Conservation (phyloP, 2,113 vertebrate genomes). For the Cyanoderma ruficeps region DNA sequence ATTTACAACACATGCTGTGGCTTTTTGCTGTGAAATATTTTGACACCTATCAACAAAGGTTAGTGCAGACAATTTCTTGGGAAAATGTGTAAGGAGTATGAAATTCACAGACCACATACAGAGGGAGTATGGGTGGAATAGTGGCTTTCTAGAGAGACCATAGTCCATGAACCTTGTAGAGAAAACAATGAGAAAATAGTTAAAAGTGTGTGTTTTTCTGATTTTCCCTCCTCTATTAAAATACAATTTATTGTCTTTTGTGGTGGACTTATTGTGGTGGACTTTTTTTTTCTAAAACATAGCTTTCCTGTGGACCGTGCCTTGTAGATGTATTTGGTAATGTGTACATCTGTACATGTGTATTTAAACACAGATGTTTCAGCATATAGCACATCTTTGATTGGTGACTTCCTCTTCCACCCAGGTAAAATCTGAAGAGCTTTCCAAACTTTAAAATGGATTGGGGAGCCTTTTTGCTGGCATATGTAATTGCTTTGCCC, state of each 20-base stretch:
- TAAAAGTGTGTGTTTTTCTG: not conserved
- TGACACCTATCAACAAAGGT: constrained; percentile 50
- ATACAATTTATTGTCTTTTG: not conserved
- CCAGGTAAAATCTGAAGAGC: not conserved
- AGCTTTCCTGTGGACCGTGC: not conserved
- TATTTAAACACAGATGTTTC: not conserved
- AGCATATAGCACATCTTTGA: not conserved
- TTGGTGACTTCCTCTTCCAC: not conserved
- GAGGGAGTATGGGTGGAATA: not conserved
- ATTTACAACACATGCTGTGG: not conserved
- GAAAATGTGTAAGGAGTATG: not conserved
- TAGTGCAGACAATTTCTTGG: constrained; percentile 25
- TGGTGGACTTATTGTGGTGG: not conserved
- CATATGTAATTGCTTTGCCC: not conserved
- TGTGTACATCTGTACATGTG: not conserved
- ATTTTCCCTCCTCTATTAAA: not conserved
- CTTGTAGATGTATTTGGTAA: not conserved
- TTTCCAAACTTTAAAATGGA: not conserved
- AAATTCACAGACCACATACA: not conserved
- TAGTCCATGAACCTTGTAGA: not conserved
- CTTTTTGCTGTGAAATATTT: constrained; percentile 44
- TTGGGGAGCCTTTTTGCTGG: not conserved
- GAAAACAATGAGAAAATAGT: constrained; percentile 26
- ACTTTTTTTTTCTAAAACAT: not conserved
- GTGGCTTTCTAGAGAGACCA: not conserved